Evolutionary conservation across 2,113 vertebrate species (phyloP).

Genomic region (Crotalus helleri): DNA sequence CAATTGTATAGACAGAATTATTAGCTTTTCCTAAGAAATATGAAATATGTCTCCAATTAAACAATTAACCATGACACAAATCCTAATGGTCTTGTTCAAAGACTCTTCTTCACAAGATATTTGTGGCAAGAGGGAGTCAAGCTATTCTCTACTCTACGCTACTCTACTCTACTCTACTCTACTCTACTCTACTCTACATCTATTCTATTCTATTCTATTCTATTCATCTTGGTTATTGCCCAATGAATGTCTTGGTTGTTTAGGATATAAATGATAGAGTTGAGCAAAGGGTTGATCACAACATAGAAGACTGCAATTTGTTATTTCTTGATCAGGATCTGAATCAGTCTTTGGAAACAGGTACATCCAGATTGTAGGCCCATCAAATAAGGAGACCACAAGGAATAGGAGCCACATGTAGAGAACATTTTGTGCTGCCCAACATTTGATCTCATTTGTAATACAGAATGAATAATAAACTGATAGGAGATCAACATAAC

Average conservation of each 20-base stretch:
- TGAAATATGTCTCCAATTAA: too few relatives aligned
- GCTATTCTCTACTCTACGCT: too few relatives aligned
- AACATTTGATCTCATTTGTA: conserved; percentile 15
- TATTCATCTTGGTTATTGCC: too few relatives aligned
- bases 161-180: too few relatives aligned
- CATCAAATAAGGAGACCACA: conserved; percentile 38
- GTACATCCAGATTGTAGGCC: not conserved
- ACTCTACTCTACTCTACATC: too few relatives aligned
- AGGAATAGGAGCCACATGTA: conserved; percentile 50
- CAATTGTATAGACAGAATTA: too few relatives aligned
- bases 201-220: too few relatives aligned
- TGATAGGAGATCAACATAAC: conserved; percentile 36
- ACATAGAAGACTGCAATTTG: not conserved
- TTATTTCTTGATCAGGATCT: not conserved
- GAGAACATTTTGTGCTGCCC: conserved; percentile 52
- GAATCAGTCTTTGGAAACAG: not conserved
- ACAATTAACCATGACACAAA: too few relatives aligned
- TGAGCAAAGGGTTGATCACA: not conserved
- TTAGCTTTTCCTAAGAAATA: too few relatives aligned
- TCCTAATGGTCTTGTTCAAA: too few relatives aligned
- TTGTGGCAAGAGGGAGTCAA: too few relatives aligned
- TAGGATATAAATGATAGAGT: not conserved
- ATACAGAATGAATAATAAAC: not conserved
- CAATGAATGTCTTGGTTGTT: not conserved
- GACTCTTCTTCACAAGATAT: too few relatives aligned